A percentile compares a stretch with the other conserved stretches of the same genome.
phyloP scores from a whole-genome alignment of 2,113 vertebrate species.

The Pogona vitticeps region DNA sequence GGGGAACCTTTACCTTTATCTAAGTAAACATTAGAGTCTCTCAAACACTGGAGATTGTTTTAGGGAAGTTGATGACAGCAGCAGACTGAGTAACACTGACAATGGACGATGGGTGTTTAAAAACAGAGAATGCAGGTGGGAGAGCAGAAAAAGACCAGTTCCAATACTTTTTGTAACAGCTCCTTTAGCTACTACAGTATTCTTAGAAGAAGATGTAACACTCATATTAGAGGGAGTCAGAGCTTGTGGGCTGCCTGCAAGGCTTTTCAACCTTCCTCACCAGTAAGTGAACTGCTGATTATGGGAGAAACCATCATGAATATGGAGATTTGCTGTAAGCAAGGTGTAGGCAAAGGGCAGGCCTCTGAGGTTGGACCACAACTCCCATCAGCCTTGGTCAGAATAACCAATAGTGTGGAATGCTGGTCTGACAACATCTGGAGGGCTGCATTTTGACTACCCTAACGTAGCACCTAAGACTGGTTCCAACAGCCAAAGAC shows the following conservation, averaged over 20 bases:
- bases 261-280: not conserved
- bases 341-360: not conserved
- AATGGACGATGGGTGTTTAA: not conserved
- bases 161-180: not conserved
- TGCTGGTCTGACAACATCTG: no score
- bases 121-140: no score
- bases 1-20: no score
- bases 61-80: not conserved
- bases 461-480: no score
- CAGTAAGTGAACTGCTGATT: not conserved
- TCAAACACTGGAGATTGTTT: not conserved
- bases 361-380: no score
- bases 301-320: not conserved
- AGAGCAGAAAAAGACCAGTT: not conserved
- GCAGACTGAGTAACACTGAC: not conserved
- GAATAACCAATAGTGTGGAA: no score
- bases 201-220: not conserved
- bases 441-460: no score
- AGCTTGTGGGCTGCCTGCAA: not conserved
- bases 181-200: not conserved
- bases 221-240: not conserved
- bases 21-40: not conserved
- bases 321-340: not conserved
- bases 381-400: no score
- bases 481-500: no score